Conservation (phyloP, 2,113 vertebrate species). For the Rhabdornis inornatus region DNA sequence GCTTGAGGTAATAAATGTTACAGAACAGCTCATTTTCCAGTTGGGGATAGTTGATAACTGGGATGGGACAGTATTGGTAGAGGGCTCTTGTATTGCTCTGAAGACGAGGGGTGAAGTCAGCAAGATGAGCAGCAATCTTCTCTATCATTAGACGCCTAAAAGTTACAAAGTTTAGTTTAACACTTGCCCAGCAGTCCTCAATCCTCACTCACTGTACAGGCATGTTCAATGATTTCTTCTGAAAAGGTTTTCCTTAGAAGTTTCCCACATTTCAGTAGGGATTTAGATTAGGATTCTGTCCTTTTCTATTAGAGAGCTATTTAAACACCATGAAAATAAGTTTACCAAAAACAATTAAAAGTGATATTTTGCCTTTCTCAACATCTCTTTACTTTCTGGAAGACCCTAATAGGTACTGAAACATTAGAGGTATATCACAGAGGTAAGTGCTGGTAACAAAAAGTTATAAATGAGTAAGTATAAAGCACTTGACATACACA, state of each 20-base stretch:
- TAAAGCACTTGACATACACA: neutral
- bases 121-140: slow-evolving; percentile 96
- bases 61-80: slow-evolving; percentile 98
- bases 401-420: neutral
- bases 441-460: neutral
- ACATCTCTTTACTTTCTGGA: neutral
- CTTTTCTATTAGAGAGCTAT: neutral
- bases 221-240: neutral
- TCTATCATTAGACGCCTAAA: slow-evolving; percentile 95
- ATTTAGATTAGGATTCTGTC: neutral
- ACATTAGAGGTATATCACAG: neutral
- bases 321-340: neutral
- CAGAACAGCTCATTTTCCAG: slow-evolving; percentile 97
- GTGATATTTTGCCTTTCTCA: neutral
- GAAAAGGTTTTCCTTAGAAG: neutral
- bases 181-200: neutral
- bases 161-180: slow-evolving; percentile 17
- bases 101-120: slow-evolving; percentile 95
- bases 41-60: slow-evolving; percentile 93
- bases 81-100: slow-evolving; percentile 97
- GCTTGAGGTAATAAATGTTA: slow-evolving; percentile 99
- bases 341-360: neutral
- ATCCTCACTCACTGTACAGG: neutral
- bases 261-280: neutral
- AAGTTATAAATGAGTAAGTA: neutral